phyloP scores from a whole-genome alignment of 2,113 vertebrate species.

The Turdus rufiventris region DNA sequence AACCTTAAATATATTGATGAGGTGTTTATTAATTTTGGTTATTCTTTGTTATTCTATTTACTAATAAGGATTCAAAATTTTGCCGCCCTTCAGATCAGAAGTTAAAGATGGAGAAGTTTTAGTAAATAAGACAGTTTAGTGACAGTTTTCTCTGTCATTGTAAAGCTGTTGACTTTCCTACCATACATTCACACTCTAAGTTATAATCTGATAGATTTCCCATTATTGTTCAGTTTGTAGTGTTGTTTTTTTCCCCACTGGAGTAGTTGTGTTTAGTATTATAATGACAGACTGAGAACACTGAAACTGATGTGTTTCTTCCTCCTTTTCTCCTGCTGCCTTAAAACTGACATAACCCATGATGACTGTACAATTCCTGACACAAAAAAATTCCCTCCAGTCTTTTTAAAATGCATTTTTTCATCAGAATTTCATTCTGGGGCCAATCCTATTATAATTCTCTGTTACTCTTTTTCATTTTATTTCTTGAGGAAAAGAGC shows the following conservation, averaged over 20 bases:
- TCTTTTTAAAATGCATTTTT: not conserved
- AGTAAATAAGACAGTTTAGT: not conserved
- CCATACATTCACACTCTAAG: not conserved
- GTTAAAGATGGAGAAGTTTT: not conserved
- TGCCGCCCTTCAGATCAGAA: not conserved
- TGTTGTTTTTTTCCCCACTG: not conserved
- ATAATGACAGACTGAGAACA: not conserved
- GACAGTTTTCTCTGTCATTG: not conserved
- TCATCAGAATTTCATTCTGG: not conserved
- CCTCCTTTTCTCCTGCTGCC: not conserved
- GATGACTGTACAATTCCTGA: not conserved
- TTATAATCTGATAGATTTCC: not conserved
- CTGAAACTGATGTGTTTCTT: not conserved
- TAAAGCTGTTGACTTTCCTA: not conserved
- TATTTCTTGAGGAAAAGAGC: not conserved
- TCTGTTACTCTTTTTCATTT: not conserved
- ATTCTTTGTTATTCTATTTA: not conserved
- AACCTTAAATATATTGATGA: not conserved
- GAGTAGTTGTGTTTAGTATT: not conserved
- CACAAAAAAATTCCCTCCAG: not conserved
- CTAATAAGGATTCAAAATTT: not conserved
- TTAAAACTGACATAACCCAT: not conserved
- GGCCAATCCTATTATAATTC: not conserved
- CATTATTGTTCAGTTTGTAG: not conserved
- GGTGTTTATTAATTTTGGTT: not conserved